A percentile compares a stretch with the other conserved stretches of the same genome.
Evolutionary conservation across 2,888 invertebrate species (phyloP).

Genomic region (Theretra japonica): DNA sequence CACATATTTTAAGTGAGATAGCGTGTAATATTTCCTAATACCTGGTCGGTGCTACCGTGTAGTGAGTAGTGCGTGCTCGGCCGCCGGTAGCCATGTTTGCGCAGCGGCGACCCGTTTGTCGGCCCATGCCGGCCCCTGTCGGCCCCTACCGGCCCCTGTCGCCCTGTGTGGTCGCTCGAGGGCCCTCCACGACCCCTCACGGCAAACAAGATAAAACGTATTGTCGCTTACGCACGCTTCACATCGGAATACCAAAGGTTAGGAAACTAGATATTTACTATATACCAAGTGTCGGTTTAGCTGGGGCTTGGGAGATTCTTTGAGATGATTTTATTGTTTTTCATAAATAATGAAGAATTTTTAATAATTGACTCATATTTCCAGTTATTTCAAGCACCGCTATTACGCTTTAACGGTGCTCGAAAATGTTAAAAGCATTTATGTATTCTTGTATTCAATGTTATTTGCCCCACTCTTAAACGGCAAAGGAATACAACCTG

Average conservation of each 20-base stretch:
- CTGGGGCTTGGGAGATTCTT: background rate
- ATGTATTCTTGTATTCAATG: too few relatives aligned
- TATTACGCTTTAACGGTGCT: too few relatives aligned
- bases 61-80: conserved; percentile 14
- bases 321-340: too few relatives aligned
- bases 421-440: too few relatives aligned
- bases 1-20: too few relatives aligned
- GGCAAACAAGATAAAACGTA: conserved; percentile 27
- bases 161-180: conserved; percentile 62
- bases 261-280: background rate
- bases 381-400: too few relatives aligned
- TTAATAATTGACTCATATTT: too few relatives aligned
- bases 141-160: conserved; percentile 55
- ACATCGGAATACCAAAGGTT: background rate
- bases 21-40: too few relatives aligned
- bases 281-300: background rate
- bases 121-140: conserved; percentile 44
- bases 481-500: too few relatives aligned
- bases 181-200: conserved; percentile 31
- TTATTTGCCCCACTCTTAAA: too few relatives aligned
- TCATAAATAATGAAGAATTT: too few relatives aligned
- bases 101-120: conserved; percentile 62
- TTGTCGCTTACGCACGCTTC: conserved; percentile 7
- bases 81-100: conserved; percentile 59
- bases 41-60: too few relatives aligned